phyloP scores from a whole-genome alignment of 2,113 vertebrate species.

The Oryzias celebensis region DNA sequence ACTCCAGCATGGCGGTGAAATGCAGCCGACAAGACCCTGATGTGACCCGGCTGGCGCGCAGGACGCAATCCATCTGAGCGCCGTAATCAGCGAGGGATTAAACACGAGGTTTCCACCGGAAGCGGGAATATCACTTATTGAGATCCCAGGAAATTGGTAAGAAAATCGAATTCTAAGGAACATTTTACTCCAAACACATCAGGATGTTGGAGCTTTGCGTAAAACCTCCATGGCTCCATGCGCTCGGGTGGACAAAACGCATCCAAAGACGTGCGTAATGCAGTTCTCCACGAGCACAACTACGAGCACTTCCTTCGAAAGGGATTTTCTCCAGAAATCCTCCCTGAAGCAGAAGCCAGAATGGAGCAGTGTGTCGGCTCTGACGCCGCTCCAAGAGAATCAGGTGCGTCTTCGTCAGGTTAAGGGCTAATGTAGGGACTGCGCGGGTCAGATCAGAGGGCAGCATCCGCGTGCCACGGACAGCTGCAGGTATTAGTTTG shows the following conservation, averaged over 20 bases:
- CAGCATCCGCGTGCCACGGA: slow-evolving; percentile 27
- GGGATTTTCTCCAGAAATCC: not conserved
- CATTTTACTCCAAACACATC: not conserved
- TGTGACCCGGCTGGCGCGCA: slow-evolving; percentile 14
- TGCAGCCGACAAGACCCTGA: slow-evolving; percentile 10
- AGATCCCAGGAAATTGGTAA: not conserved
- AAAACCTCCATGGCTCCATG: slow-evolving; percentile 18
- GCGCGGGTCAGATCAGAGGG: slow-evolving; percentile 8
- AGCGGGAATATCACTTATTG: slow-evolving; percentile 31
- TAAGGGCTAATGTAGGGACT: slow-evolving; percentile 64
- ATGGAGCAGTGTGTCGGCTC: slow-evolving; percentile 7
- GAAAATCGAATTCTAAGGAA: not conserved
- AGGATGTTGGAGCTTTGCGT: not conserved
- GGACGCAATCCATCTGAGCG: slow-evolving; percentile 33
- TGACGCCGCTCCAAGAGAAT: slow-evolving; percentile 18
- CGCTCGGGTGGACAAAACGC: not conserved
- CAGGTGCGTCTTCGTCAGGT: slow-evolving; percentile 49
- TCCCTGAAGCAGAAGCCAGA: not conserved
- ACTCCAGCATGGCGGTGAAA: slow-evolving; percentile 13
- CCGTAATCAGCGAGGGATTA: slow-evolving; percentile 54
- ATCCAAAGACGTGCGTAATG: too few species aligned
- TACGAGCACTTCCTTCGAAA: too few species aligned
- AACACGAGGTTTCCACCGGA: slow-evolving; percentile 14
- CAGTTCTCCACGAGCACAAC: too few species aligned
- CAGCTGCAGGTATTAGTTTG: not conserved